These are phyloP conservation scores for Pyrrhosoma nymphula DNA, from an alignment of 2,888 invertebrate species.

Conservation along the genomic window DNA sequence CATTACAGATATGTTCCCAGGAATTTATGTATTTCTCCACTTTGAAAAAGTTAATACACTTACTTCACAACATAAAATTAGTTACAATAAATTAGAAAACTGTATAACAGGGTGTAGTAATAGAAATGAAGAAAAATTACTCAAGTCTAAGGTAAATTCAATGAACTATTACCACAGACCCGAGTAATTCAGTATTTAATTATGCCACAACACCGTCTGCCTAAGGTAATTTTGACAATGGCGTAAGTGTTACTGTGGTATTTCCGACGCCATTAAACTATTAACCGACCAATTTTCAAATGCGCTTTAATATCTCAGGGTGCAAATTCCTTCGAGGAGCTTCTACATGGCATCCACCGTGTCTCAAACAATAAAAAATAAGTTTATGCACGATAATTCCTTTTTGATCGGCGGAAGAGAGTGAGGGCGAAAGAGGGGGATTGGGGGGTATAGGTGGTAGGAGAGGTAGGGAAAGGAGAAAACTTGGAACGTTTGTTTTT, in stretches of 20 bases:
- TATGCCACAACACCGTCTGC: no score
- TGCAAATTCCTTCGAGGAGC: background rate
- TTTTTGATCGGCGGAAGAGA: background rate
- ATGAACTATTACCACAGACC: no score
- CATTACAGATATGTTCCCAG: no score
- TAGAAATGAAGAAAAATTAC: no score
- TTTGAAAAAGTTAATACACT: no score
- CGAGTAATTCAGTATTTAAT: no score
- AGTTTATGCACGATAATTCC: conserved; percentile 27
- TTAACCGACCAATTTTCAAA: background rate
- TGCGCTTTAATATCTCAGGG: background rate
- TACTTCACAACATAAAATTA: no score
- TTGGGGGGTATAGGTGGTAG: background rate
- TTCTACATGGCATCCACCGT: background rate
- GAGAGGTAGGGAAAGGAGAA: background rate
- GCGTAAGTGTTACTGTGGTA: background rate
- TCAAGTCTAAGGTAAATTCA: no score
- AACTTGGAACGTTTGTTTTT: conserved; percentile 63
- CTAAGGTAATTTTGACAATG: no score
- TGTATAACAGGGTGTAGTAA: no score
- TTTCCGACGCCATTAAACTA: background rate
- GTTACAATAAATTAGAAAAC: no score
- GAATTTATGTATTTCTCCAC: no score
- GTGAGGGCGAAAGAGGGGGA: background rate
- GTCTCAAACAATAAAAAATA: background rate